Evolutionary conservation across 2,888 invertebrate species (phyloP).

Genomic region (Phengaris arion): DNA sequence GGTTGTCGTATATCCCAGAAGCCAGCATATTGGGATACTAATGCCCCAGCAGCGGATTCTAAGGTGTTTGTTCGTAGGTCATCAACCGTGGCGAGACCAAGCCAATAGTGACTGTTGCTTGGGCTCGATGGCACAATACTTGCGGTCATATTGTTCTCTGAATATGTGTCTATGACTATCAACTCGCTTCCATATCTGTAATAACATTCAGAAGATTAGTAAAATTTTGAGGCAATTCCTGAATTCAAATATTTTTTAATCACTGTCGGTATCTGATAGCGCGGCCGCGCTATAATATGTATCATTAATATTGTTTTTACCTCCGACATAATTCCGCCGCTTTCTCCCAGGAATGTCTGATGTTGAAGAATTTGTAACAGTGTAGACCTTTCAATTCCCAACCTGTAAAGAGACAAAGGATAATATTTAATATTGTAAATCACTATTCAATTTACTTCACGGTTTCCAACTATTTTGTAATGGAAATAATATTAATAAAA

Average conservation of each 20-base stretch:
- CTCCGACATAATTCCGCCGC: constrained; percentile 96
- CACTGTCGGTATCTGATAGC: no score
- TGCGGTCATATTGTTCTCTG: constrained; percentile 95
- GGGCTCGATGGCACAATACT: constrained; percentile 85
- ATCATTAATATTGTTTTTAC: constrained; percentile 61
- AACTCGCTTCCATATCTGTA: constrained; percentile 96
- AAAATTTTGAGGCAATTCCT: no score
- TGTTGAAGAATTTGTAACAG: constrained; percentile 97
- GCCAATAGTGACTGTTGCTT: constrained; percentile 90
- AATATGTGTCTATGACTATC: constrained; percentile 93
- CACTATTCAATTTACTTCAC: neutral
- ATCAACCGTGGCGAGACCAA: constrained; percentile 93
- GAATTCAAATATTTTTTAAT: neutral
- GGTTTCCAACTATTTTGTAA: neutral
- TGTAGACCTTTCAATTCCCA: constrained; percentile 95
- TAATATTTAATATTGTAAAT: neutral
- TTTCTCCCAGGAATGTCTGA: constrained; percentile 97
- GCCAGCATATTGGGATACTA: constrained; percentile 95
- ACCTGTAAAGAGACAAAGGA: constrained; percentile 82
- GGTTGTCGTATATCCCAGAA: constrained; percentile 96
- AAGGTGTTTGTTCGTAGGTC: constrained; percentile 96
- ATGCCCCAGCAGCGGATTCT: constrained; percentile 93
- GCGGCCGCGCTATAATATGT: no score
- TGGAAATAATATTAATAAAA: neutral
- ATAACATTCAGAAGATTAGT: constrained; percentile 38